A percentile compares a stretch with the other conserved stretches of the same genome.
Conservation (phyloP, 2,797 vertebrate genomes). For the Lophotriccus pileatus region DNA sequence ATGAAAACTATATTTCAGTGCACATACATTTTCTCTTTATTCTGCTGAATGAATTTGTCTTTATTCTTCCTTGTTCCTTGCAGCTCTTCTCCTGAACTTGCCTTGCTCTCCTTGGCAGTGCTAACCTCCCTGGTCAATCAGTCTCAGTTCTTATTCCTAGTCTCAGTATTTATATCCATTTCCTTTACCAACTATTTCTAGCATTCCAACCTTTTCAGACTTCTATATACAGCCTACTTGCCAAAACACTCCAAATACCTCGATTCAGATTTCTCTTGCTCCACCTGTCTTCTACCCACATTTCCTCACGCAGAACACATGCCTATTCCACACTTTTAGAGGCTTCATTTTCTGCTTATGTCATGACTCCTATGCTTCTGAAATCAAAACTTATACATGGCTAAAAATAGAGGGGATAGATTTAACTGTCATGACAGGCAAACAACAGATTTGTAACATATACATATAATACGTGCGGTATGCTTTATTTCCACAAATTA, state of each 20-base stretch:
- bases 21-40: background rate
- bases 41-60: background rate
- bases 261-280: background rate
- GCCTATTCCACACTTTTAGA: background rate
- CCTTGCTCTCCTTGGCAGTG: background rate
- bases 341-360: background rate
- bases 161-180: background rate
- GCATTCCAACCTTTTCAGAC: background rate
- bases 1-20: background rate
- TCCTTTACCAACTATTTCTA: background rate
- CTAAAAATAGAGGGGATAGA: background rate
- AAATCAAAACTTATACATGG: background rate
- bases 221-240: background rate
- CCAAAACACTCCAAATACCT: background rate
- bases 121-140: background rate
- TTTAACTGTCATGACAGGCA: background rate
- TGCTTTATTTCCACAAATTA: background rate
- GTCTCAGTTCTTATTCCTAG: background rate
- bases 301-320: background rate
- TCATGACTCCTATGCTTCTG: background rate
- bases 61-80: background rate
- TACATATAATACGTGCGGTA: background rate
- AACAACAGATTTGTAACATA: background rate
- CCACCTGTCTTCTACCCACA: background rate
- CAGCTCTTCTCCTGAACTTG: background rate